Conservation (phyloP, 1,140 invertebrate species). For the Episyrphus balteatus region DNA sequence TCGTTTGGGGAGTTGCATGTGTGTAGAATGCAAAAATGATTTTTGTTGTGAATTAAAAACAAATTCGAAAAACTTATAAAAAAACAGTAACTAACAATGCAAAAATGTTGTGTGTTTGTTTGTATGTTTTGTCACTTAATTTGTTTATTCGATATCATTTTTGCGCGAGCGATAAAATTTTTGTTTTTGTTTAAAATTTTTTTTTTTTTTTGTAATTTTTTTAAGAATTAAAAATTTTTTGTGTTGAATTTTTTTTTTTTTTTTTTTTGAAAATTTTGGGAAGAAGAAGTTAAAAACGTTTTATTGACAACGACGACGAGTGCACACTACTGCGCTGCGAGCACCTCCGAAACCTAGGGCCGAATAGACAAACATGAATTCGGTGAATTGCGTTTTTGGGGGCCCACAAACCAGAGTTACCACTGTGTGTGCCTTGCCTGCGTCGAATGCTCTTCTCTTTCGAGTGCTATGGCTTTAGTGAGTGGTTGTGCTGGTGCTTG, state of each 20-base stretch:
- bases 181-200: not conserved
- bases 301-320: constrained; percentile 19
- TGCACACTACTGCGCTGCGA: constrained; percentile 31
- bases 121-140: too few relatives aligned
- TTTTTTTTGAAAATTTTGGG: constrained; percentile 5
- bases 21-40: too few relatives aligned
- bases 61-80: too few relatives aligned
- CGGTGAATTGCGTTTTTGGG: constrained; percentile 33
- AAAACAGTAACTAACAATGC: too few relatives aligned
- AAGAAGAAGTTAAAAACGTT: constrained; percentile 11
- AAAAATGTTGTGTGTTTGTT: too few relatives aligned
- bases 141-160: too few relatives aligned
- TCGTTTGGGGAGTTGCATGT: too few relatives aligned
- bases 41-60: too few relatives aligned
- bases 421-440: constrained; percentile 1
- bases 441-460: not conserved
- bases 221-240: not conserved
- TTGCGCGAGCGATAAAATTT: not conserved
- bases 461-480: constrained; percentile 2
- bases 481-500: constrained; percentile 1
- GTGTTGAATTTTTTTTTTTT: constrained; percentile 7
- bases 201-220: not conserved
- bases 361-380: constrained; percentile 34
- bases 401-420: constrained; percentile 22
- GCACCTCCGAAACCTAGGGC: constrained; percentile 37